Percentiles rank a stretch among this genome's conserved stretches.
These are phyloP conservation scores for Hucho hucho DNA, from an alignment of 2,113 vertebrate species.

Conservation along the genomic window DNA sequence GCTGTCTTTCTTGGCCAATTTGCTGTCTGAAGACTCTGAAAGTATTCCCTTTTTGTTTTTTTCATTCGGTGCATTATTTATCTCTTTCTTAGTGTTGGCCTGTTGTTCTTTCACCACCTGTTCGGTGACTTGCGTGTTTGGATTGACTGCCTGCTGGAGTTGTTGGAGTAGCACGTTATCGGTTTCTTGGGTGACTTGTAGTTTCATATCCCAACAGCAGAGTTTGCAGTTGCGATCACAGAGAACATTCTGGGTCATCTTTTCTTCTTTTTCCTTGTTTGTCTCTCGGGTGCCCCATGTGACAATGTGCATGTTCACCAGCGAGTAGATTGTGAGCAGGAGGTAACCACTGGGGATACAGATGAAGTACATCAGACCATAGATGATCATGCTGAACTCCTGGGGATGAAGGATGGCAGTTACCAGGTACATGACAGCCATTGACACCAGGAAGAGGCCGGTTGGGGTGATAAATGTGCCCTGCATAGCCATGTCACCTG, in stretches of 20 bases:
- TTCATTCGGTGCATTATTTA: neutral
- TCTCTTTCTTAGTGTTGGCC: no score
- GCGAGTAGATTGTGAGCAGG: slow-evolving; percentile 78
- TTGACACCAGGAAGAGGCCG: slow-evolving; percentile 77
- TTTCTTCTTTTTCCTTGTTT: slow-evolving; percentile 53
- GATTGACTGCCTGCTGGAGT: slow-evolving; percentile 53
- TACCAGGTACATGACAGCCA: slow-evolving; percentile 69
- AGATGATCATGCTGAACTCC: slow-evolving; percentile 73
- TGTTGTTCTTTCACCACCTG: no score
- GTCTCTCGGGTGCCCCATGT: slow-evolving; percentile 82
- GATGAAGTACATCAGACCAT: slow-evolving; percentile 81
- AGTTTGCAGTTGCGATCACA: slow-evolving; percentile 70
- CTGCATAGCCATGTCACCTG: slow-evolving; percentile 76
- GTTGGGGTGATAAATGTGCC: slow-evolving; percentile 77
- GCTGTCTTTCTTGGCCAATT: neutral
- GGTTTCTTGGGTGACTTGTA: slow-evolving; percentile 69
- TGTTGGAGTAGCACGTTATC: slow-evolving; percentile 67
- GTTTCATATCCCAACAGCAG: slow-evolving; percentile 76
- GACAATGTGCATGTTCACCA: slow-evolving; percentile 80
- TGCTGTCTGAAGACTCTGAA: neutral
- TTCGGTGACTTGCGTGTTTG: slow-evolving; percentile 2
- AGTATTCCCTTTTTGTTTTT: neutral
- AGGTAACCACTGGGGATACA: slow-evolving; percentile 83
- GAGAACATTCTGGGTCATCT: slow-evolving; percentile 57
- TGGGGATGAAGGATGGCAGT: slow-evolving; percentile 77